Conservation (phyloP, 2,888 invertebrate genomes). For the Dioctria linearis region DNA sequence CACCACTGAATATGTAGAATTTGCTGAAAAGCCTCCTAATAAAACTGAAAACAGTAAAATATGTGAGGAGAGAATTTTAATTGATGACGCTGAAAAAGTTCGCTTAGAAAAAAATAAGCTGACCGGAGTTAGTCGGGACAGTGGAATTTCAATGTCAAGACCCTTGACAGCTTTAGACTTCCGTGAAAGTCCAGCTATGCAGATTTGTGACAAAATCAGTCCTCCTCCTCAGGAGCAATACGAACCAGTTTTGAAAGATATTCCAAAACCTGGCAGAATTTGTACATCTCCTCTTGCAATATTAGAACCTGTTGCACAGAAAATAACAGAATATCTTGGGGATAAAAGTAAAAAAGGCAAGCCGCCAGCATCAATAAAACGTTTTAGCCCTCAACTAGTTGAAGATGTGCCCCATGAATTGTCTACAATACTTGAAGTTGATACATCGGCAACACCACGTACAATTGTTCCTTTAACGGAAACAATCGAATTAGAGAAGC, state of each 20-base stretch:
- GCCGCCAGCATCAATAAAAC: conserved; percentile 65
- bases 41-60: conserved; percentile 36
- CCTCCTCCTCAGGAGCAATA: conserved; percentile 57
- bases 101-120: conserved; percentile 65
- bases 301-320: neutral
- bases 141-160: conserved; percentile 69
- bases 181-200: conserved; percentile 59
- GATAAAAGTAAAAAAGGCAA: conserved; percentile 62
- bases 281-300: neutral
- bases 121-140: conserved; percentile 67
- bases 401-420: conserved; percentile 73
- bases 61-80: neutral
- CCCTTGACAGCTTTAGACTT: conserved; percentile 67
- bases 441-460: conserved; percentile 76
- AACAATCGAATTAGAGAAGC: neutral
- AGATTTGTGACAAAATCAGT: neutral
- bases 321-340: neutral
- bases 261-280: conserved; percentile 64
- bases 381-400: conserved; percentile 68
- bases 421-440: conserved; percentile 80
- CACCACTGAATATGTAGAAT: conserved; percentile 69
- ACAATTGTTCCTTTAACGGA: conserved; percentile 56
- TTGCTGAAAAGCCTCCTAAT: conserved; percentile 62
- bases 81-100: conserved; percentile 57
- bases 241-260: conserved; percentile 67